Evolutionary conservation across 2,888 invertebrate genomes (phyloP).

Genomic region (Drosophila borborema): DNA sequence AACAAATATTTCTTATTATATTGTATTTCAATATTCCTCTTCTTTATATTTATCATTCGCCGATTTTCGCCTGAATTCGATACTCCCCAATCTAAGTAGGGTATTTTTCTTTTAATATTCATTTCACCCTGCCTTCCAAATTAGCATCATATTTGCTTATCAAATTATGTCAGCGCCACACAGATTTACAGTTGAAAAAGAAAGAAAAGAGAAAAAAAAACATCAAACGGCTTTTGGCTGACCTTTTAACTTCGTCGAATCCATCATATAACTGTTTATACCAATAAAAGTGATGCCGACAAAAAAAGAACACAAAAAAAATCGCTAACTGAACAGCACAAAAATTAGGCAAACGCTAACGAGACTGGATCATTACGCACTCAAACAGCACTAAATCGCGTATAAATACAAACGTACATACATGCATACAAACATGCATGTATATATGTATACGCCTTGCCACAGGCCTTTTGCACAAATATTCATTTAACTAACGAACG

Average conservation of each 20-base stretch:
- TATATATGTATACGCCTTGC: slow-evolving; percentile 2
- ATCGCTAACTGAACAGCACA: slow-evolving; percentile 17
- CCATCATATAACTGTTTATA: slow-evolving; percentile 12
- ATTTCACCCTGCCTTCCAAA: no score
- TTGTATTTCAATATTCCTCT: no score
- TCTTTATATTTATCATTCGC: neutral
- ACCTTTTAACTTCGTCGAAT: slow-evolving; percentile 25
- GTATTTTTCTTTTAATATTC: neutral
- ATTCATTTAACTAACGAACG: neutral
- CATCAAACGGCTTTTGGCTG: slow-evolving; percentile 45
- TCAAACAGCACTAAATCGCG: slow-evolving; percentile 67
- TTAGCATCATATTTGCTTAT: neutral
- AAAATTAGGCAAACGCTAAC: slow-evolving; percentile 59
- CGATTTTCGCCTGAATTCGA: neutral
- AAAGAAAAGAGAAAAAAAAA: slow-evolving; percentile 15
- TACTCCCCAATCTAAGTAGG: neutral
- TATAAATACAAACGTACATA: slow-evolving; percentile 17
- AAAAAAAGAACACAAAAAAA: slow-evolving; percentile 1
- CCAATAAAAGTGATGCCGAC: neutral
- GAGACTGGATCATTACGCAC: slow-evolving; percentile 56
- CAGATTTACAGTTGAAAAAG: slow-evolving; percentile 13
- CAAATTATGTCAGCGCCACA: slow-evolving; percentile 37
- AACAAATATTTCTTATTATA: no score
- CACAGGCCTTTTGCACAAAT: slow-evolving; percentile 20
- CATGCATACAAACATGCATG: neutral